Base-by-base conservation (phyloP, 2,888 invertebrate genomes). In the Agrochola circellaris region DNA sequence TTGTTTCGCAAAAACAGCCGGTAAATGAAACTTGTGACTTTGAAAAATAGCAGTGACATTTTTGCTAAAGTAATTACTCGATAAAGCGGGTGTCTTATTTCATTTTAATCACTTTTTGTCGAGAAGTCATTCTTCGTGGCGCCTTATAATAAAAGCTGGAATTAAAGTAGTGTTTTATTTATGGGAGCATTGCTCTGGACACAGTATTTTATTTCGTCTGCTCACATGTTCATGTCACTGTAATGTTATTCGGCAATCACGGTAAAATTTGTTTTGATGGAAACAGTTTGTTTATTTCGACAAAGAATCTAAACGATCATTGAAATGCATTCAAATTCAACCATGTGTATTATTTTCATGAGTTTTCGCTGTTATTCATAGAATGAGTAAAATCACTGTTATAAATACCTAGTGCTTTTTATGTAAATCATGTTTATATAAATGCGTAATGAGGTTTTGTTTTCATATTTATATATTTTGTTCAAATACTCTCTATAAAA, bases 211-310 rank as follows among this genome's bases (percentile, higher is more conserved):
- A 26, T 79, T 61, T 66, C 6, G 34, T 61, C 42, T 67, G 23
- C 20, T 23, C 34, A 67, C 51, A 51, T 72, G 61, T 66, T 71
- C 58, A 68, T 45, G 61, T 58, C 26, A 58, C 61, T 56, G n/a
- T 75, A 64, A 72, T 64, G 26, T 38, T 69, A 65, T 76, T 74
- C 79, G 85, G 88, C 67, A 85, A 85, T 73, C 85, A 87, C 38
- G 85, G 85, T 86, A 87, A 65, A 72, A 76, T 72, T 70, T 17
- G 48, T 85, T 82, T 70, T 65, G 48, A 75, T 65, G 48, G 26
- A 54, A 64, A 30, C 26, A 9, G 23, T 73, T 65, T 61, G 20
- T 56, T n/a, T 83, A 56, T 51, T 70, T 72, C 17, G 15, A 71
- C 30, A 72, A 67, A 48, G n/a, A 56, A 70, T 68, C 23, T 62